A percentile compares a stretch with the other conserved stretches of the same genome.
phyloP scores from a whole-genome alignment of 2,888 invertebrate genomes.

The Diplolepis rosae region DNA sequence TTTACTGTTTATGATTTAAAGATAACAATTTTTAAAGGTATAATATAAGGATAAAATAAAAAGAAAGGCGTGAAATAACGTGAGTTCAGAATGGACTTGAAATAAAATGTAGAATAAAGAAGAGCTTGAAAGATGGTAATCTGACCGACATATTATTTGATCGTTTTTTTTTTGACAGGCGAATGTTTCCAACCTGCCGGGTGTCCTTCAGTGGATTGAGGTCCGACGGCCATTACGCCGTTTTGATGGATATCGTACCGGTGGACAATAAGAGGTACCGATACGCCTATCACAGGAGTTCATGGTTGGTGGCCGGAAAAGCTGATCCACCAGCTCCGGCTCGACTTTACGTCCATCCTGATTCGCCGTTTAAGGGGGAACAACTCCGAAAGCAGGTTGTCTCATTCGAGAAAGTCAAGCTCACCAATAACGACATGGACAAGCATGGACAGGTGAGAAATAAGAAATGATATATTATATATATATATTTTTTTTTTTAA shows the following conservation, averaged over 20 bases:
- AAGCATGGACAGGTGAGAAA: constrained; percentile 91
- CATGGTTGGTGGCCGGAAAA: constrained; percentile 98
- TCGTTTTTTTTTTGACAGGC: constrained; percentile 76
- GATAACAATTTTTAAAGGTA: too few species aligned
- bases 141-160: constrained; percentile 13
- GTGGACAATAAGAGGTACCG: constrained; percentile 97
- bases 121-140: background rate
- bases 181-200: constrained; percentile 98
- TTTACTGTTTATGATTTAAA: too few species aligned
- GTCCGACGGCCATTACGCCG: constrained; percentile 90
- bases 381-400: constrained; percentile 97
- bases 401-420: constrained; percentile 98
- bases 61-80: constrained; percentile 6
- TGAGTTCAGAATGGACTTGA: background rate
- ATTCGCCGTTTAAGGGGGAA: constrained; percentile 96
- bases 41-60: too few species aligned
- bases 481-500: background rate
- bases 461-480: background rate
- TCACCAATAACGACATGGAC: constrained; percentile 98
- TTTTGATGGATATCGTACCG: constrained; percentile 96
- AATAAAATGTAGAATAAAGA: constrained; percentile 9
- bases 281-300: constrained; percentile 98
- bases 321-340: constrained; percentile 97
- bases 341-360: constrained; percentile 95
- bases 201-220: constrained; percentile 92